phyloP scores from a whole-genome alignment of 2,113 vertebrate species.

The Gasterosteus aculeatus region DNA sequence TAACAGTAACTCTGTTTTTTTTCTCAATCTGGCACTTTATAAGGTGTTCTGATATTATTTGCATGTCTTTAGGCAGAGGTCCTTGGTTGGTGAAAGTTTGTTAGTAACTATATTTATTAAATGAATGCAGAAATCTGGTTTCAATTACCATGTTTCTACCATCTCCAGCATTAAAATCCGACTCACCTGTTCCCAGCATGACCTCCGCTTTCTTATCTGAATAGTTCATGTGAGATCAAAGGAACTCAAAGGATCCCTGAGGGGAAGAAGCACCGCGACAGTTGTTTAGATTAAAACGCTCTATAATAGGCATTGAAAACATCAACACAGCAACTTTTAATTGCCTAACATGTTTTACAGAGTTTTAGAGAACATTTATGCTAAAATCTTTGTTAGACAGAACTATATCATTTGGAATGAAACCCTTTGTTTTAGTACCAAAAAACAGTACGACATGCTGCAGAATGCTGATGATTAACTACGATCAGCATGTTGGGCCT shows the following conservation, averaged over 20 bases:
- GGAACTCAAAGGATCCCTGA: not conserved
- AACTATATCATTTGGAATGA: not conserved
- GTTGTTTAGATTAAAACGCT: not conserved
- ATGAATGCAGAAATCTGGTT: not conserved
- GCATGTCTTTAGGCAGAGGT: not conserved
- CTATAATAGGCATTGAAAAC: not conserved
- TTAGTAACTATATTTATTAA: not conserved
- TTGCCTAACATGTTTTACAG: not conserved
- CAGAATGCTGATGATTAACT: not conserved
- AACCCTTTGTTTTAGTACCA: not conserved
- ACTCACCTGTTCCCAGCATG: not conserved
- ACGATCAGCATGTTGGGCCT: not conserved
- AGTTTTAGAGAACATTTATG: not conserved
- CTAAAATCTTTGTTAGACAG: not conserved
- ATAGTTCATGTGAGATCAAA: not conserved
- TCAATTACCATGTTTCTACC: not conserved
- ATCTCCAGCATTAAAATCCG: constrained; percentile 5
- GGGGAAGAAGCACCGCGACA: not conserved
- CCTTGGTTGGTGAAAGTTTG: not conserved
- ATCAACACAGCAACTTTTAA: not conserved
- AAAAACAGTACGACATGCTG: not conserved
- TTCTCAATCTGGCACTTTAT: not conserved
- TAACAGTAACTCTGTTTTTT: not conserved
- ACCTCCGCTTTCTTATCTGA: not conserved
- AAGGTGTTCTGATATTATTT: not conserved